phyloP scores from a whole-genome alignment of 2,888 invertebrate species.

The Ectemnius lituratus region DNA sequence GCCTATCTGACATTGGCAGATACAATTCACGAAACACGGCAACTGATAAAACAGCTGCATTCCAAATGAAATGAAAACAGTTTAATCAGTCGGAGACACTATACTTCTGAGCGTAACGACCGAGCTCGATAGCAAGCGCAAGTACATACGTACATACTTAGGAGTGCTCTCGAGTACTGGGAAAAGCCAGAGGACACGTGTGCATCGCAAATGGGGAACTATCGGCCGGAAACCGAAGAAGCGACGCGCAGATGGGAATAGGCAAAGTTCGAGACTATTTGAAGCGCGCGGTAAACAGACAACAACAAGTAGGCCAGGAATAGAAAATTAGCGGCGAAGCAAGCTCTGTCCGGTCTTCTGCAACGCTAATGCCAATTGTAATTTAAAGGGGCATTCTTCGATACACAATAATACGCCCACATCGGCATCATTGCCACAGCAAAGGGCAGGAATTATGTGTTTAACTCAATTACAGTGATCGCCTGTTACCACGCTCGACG shows the following conservation, averaged over 20 bases:
- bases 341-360: too few relatives aligned
- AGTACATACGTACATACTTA: too few relatives aligned
- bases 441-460: slow-evolving; percentile 43
- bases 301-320: too few relatives aligned
- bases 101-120: background rate
- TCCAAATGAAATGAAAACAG: background rate
- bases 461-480: slow-evolving; percentile 47
- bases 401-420: slow-evolving; percentile 10
- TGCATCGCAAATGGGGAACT: too few relatives aligned
- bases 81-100: slow-evolving; percentile 5
- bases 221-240: too few relatives aligned
- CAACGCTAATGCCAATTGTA: slow-evolving; percentile 23
- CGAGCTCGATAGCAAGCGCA: too few relatives aligned
- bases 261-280: too few relatives aligned
- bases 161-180: too few relatives aligned
- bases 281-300: too few relatives aligned
- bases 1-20: slow-evolving; percentile 2
- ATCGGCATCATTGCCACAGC: slow-evolving; percentile 23
- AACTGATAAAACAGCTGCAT: background rate
- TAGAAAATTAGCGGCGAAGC: too few relatives aligned
- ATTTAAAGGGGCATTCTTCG: slow-evolving; percentile 40
- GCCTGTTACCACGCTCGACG: background rate
- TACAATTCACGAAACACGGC: background rate
- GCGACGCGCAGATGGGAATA: too few relatives aligned
- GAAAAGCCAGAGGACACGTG: too few relatives aligned